phyloP scores from a whole-genome alignment of 2,113 vertebrate genomes.

The Hippocampus abdominalis region DNA sequence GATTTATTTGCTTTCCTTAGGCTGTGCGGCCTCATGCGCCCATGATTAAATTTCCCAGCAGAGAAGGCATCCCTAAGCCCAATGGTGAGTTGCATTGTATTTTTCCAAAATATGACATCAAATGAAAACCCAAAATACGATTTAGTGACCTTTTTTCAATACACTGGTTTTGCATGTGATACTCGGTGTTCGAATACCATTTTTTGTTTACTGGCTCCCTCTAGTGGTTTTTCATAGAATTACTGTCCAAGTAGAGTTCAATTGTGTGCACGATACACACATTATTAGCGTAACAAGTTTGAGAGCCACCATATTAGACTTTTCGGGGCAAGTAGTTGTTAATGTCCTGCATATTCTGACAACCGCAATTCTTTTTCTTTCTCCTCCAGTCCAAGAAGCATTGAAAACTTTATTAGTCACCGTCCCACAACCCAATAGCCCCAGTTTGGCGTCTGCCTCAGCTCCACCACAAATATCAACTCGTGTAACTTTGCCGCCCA shows the following conservation, averaged over 20 bases:
- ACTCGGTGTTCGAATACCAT: background rate
- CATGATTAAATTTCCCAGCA: slow-evolving; percentile 76
- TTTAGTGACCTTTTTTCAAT: background rate
- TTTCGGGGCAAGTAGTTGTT: background rate
- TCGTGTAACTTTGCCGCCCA: slow-evolving; percentile 40
- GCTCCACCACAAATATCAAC: slow-evolving; percentile 33
- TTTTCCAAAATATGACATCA: background rate
- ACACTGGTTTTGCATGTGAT: background rate
- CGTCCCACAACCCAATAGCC: slow-evolving; percentile 37
- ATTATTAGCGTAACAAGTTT: no score
- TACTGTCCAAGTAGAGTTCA: background rate
- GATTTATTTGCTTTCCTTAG: slow-evolving; percentile 45
- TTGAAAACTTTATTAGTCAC: slow-evolving; percentile 52
- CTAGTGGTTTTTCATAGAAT: background rate
- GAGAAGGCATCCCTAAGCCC: slow-evolving; percentile 48
- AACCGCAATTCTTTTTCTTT: background rate
- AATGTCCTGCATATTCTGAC: background rate
- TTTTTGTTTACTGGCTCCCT: background rate
- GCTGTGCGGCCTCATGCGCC: slow-evolving; percentile 70
- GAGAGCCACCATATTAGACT: background rate
- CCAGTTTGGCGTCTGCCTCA: slow-evolving; percentile 2
- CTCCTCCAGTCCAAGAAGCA: slow-evolving; percentile 57
- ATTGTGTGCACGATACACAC: no score
- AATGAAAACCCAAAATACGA: background rate
- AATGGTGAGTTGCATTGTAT: slow-evolving; percentile 60